phyloP scores from a whole-genome alignment of 2,888 invertebrate genomes.

The Hesperia comma region DNA sequence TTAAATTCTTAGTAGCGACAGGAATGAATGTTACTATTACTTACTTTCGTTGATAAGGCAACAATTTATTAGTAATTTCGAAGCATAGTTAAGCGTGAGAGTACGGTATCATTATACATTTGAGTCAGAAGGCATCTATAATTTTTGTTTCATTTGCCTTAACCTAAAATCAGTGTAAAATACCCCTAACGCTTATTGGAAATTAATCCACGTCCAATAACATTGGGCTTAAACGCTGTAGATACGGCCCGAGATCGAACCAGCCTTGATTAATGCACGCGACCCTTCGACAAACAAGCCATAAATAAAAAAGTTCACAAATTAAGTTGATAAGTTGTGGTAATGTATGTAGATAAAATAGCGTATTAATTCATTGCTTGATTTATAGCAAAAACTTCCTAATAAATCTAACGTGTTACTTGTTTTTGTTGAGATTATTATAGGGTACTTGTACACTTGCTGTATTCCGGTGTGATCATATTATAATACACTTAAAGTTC shows the following conservation, averaged over 20 bases:
- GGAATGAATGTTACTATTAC: too few species aligned
- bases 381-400: slow-evolving; percentile 23
- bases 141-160: too few species aligned
- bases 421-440: slow-evolving; percentile 4
- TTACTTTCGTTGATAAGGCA: too few species aligned
- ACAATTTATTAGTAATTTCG: too few species aligned
- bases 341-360: slow-evolving; percentile 32
- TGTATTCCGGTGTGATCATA: too few species aligned
- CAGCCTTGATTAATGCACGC: slow-evolving; percentile 32
- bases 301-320: slow-evolving; percentile 37
- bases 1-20: too few species aligned
- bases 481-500: too few species aligned
- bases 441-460: not conserved
- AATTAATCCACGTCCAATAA: slow-evolving; percentile 46
- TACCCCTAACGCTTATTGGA: slow-evolving; percentile 43
- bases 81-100: too few species aligned
- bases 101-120: too few species aligned
- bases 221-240: slow-evolving; percentile 40
- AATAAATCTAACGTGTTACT: slow-evolving; percentile 18
- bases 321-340: slow-evolving; percentile 31
- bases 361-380: slow-evolving; percentile 18
- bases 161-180: slow-evolving; percentile 2
- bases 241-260: slow-evolving; percentile 26
- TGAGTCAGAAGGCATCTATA: too few species aligned
- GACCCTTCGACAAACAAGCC: slow-evolving; percentile 31